A percentile compares a stretch with the other conserved stretches of the same genome.
phyloP scores from a whole-genome alignment of 2,797 vertebrate genomes.

The Pantherophis vulpinus region DNA sequence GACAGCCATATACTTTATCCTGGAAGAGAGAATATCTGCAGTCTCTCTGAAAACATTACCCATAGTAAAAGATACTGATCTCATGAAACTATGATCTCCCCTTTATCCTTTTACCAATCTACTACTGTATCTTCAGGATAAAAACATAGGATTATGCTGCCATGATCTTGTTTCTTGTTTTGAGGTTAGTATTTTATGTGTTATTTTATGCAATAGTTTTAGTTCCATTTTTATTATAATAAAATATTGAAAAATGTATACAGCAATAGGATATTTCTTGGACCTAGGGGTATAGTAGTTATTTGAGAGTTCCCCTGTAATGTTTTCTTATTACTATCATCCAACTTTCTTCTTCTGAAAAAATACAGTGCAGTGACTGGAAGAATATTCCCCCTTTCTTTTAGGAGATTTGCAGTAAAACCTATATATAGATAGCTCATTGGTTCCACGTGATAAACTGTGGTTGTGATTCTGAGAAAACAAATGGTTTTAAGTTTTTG shows the following conservation, averaged over 20 bases:
- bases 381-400: not conserved
- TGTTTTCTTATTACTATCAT: too few relatives aligned
- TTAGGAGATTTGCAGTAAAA: not conserved
- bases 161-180: too few relatives aligned
- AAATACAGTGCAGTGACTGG: not conserved
- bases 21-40: not conserved
- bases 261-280: not conserved
- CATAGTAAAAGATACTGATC: not conserved
- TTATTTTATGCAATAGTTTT: not conserved
- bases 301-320: not conserved
- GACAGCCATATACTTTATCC: not conserved
- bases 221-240: not conserved
- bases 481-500: not conserved
- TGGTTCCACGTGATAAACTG: not conserved
- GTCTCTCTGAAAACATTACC: not conserved
- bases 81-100: not conserved
- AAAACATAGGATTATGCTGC: too few relatives aligned
- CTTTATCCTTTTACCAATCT: not conserved
- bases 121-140: not conserved
- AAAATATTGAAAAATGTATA: not conserved
- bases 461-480: not conserved
- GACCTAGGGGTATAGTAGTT: not conserved
- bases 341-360: not conserved
- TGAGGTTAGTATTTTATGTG: too few relatives aligned
- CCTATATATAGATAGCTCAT: not conserved